phyloP scores from a whole-genome alignment of 2,797 vertebrate species.

The Telmatherina bonti region DNA sequence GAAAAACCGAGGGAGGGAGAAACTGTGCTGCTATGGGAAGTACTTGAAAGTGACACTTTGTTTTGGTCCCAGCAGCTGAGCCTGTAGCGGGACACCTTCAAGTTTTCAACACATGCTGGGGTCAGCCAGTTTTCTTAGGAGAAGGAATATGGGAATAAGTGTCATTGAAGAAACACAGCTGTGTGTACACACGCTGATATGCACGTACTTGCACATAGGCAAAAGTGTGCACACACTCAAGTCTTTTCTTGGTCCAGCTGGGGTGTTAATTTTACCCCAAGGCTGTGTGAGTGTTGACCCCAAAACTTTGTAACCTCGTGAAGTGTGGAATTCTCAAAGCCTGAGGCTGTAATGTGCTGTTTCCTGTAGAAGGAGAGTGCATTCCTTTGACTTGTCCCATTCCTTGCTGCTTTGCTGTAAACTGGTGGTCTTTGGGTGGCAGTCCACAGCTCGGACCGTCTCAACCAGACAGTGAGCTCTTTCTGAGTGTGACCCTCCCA shows the following conservation, averaged over 20 bases:
- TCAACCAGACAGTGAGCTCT: constrained; percentile 46
- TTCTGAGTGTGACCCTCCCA: constrained; percentile 16
- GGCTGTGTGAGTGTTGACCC: constrained; percentile 80
- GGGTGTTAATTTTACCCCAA: constrained; percentile 84
- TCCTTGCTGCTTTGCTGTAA: constrained; percentile 61
- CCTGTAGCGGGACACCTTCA: constrained; percentile 56
- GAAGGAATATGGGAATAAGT: constrained; percentile 77
- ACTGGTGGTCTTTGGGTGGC: constrained; percentile 70
- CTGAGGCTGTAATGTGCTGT: constrained; percentile 77
- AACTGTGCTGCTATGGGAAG: constrained; percentile 11
- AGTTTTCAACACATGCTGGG: constrained; percentile 65
- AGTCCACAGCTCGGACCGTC: constrained; percentile 54
- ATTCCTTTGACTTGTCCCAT: constrained; percentile 78
- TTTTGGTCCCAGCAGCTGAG: constrained; percentile 66
- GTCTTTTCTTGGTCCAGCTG: constrained; percentile 77
- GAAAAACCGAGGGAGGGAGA: constrained; percentile 9
- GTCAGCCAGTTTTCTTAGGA: constrained; percentile 72
- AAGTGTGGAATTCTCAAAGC: constrained; percentile 81
- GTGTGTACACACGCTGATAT: constrained; percentile 67
- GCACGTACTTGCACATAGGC: constrained; percentile 42
- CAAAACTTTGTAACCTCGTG: constrained; percentile 80
- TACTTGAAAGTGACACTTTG: constrained; percentile 60
- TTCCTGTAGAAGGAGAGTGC: constrained; percentile 76
- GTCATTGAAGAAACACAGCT: constrained; percentile 83
- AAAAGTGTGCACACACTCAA: constrained; percentile 26